Evolutionary conservation across 1,140 invertebrate genomes (phyloP), one percentile per base, ranked within the genome.

Genomic region (Trypoxylus dichotomus): DNA sequence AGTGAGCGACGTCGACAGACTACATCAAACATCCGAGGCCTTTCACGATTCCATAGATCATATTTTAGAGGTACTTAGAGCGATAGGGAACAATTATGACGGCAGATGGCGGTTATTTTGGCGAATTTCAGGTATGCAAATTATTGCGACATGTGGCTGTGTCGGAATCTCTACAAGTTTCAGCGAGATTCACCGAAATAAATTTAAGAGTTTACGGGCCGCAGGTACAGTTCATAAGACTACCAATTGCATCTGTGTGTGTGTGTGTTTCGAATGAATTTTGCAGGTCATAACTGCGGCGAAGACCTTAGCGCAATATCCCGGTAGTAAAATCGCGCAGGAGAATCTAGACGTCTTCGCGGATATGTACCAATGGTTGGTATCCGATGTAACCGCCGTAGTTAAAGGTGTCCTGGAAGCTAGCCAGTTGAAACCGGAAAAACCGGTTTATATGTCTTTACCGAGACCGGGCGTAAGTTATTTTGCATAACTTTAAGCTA

Each of bases 291-390:
- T 98, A 77, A 94, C 95, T 77, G 96, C 98, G 29, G 96, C 97
- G 74, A 92, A 97, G 79, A 97, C 96, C 27, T 87, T 99, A 71
- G 95, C 94, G 76, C 91, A 94, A 84, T 94, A 98, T 89, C 96
- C 97, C 0, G 93, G 91, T 73, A 98, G 96, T 84, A 96, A 98
- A 87, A 98, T 98, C 77, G 96, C 97, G 41, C 93, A 97, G 84
- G 98, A 99, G 86, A 99, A 99, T 89, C 90, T 99, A 15, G 97
- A 99, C 89, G 96, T 98, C 72, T 99, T 99, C 86, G 93, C 96
- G 63, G 97, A 99, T 84, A 97, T 98, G 91, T 99, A 98, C 96
- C 95, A 97, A 81, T 94, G 95, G 88, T 89, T 98, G 58, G 93
- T 97, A 80, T 93, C 93, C 27, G 97, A 98, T 84, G 92, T 97